Conservation (phyloP, 2,888 invertebrate genomes). For the Noctua janthina region DNA sequence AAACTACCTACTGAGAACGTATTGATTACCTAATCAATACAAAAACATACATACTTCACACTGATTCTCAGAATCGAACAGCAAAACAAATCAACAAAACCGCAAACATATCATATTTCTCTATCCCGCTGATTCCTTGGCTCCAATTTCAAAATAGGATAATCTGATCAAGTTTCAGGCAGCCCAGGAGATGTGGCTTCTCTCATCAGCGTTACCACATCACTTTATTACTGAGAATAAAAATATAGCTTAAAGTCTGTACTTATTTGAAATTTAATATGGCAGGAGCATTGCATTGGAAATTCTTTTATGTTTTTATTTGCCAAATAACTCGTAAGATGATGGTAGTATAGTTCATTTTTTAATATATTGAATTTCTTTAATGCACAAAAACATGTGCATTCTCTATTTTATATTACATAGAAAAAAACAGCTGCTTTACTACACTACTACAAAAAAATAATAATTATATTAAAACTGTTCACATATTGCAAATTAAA, state of each 20-base stretch:
- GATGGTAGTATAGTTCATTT: not conserved
- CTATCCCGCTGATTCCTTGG: conserved; percentile 33
- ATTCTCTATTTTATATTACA: too few species aligned
- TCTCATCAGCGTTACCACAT: conserved; percentile 61
- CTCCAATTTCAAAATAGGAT: conserved; percentile 49
- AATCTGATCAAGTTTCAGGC: conserved; percentile 60
- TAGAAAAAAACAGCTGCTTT: too few species aligned
- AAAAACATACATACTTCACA: not conserved
- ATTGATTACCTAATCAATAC: not conserved
- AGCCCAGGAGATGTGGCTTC: conserved; percentile 53
- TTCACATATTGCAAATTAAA: not conserved
- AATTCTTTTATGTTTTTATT: conserved; percentile 9
- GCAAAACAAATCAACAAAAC: not conserved
- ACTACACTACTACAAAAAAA: not conserved
- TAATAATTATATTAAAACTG: not conserved
- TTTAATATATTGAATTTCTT: not conserved
- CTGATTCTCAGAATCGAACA: not conserved
- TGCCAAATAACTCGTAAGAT: not conserved
- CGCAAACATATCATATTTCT: not conserved
- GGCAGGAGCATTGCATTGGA: conserved; percentile 10
- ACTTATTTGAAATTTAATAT: conserved; percentile 49
- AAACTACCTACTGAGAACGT: not conserved
- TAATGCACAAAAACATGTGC: too few species aligned
- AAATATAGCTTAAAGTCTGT: conserved; percentile 35
- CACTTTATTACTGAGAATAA: conserved; percentile 55